These are phyloP conservation scores for Amblyraja radiata DNA, from an alignment of 2,797 vertebrate genomes.

Conservation along the genomic window DNA sequence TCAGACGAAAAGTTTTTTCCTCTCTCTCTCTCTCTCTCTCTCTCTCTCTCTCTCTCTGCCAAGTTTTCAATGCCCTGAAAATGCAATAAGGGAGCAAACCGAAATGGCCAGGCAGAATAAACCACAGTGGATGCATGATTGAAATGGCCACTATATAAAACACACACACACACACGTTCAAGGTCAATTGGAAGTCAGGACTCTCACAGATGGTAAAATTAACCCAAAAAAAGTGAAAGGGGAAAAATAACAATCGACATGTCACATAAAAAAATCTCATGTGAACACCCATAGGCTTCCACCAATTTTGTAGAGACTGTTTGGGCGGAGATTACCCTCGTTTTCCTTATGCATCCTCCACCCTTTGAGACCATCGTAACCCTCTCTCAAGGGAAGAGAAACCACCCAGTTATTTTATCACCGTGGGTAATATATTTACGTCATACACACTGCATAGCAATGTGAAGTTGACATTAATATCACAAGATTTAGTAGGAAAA, in stretches of 20 bases:
- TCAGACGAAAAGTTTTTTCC: constrained; percentile 46
- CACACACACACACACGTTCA: constrained; percentile 41
- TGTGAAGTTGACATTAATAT: constrained; percentile 63
- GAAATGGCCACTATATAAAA: constrained; percentile 44
- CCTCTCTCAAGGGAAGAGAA: constrained; percentile 53
- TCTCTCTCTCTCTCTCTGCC: constrained; percentile 21
- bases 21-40: too few relatives aligned
- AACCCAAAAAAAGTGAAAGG: constrained; percentile 47
- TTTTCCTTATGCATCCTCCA: constrained; percentile 63
- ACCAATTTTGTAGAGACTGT: constrained; percentile 61
- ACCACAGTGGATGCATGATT: constrained; percentile 43
- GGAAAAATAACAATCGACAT: constrained; percentile 60
- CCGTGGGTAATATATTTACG: constrained; percentile 69
- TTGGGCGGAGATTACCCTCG: constrained; percentile 59
- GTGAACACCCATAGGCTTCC: constrained; percentile 63
- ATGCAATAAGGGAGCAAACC: constrained; percentile 45
- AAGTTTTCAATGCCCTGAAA: constrained; percentile 47
- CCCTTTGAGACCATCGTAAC: constrained; percentile 55
- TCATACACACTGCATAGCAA: constrained; percentile 68
- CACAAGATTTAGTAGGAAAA: constrained; percentile 82
- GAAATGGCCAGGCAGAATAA: constrained; percentile 30
- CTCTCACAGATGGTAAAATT: constrained; percentile 55
- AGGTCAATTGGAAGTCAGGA: constrained; percentile 61
- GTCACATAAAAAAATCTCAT: constrained; percentile 59
- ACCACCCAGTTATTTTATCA: constrained; percentile 64